These are phyloP conservation scores for Tamandua tetradactyla DNA, from an alignment of 2,797 vertebrate genomes.

Conservation along the genomic window DNA sequence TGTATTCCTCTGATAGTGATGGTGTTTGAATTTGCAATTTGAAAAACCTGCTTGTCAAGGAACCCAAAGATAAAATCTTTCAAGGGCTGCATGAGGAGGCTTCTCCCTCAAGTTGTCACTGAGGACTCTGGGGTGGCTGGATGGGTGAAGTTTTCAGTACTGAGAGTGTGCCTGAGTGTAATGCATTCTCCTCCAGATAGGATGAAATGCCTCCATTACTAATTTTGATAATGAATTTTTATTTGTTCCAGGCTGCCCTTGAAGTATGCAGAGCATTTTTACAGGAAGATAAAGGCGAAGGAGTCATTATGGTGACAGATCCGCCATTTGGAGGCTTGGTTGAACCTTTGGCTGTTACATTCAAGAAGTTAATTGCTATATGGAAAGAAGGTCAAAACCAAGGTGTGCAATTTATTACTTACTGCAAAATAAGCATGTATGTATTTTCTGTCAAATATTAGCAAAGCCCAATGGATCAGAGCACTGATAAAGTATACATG, in stretches of 20 bases:
- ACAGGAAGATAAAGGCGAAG: slow-evolving; percentile 83
- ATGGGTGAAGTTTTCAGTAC: not conserved
- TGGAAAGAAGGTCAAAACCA: slow-evolving; percentile 86
- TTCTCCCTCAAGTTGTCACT: not conserved
- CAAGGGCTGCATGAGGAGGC: not conserved
- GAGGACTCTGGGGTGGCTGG: not conserved
- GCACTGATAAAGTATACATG: not conserved
- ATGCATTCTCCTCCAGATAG: not conserved
- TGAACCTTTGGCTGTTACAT: slow-evolving; percentile 92
- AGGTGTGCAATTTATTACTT: slow-evolving; percentile 83
- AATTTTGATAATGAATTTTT: slow-evolving; percentile 54
- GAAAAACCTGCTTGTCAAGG: slow-evolving; percentile 54
- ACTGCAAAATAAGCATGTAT: slow-evolving; percentile 42
- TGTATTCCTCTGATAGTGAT: slow-evolving; percentile 65
- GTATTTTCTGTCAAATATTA: slow-evolving; percentile 25
- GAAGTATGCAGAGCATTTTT: slow-evolving; percentile 89
- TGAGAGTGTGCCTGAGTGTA: not conserved
- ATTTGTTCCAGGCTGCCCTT: slow-evolving; percentile 85
- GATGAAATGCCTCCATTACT: not conserved
- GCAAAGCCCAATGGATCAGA: slow-evolving; percentile 32
- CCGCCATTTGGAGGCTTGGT: slow-evolving; percentile 97
- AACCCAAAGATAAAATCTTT: slow-evolving; percentile 64
- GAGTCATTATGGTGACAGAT: slow-evolving; percentile 93
- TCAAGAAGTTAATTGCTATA: slow-evolving; percentile 89
- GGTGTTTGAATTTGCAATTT: slow-evolving; percentile 64